A percentile compares a stretch with the other conserved stretches of the same genome.
Conservation (phyloP, 2,888 invertebrate species). For the Drosophila robusta region DNA sequence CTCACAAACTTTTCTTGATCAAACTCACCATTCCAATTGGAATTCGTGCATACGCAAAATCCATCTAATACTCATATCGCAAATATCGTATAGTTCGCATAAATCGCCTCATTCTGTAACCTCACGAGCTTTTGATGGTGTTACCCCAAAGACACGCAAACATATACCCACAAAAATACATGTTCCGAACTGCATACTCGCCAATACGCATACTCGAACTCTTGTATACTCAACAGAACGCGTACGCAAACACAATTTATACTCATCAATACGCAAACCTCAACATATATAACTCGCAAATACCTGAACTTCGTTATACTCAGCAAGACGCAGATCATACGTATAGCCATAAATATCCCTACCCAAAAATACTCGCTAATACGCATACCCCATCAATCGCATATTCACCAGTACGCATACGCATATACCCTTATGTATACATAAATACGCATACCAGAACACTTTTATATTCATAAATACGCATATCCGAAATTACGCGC, state of each 20-base stretch:
- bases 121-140: constrained; percentile 62
- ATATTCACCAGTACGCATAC: constrained; percentile 12
- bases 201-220: constrained; percentile 1
- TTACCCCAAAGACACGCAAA: constrained; percentile 38
- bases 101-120: constrained; percentile 15
- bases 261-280: constrained; percentile 11
- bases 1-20: constrained; percentile 23
- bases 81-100: constrained; percentile 19
- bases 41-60: constrained; percentile 25
- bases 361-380: too few relatives aligned
- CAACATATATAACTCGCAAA: too few relatives aligned
- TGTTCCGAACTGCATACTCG: neutral
- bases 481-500: neutral
- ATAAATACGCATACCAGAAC: too few relatives aligned
- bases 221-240: too few relatives aligned
- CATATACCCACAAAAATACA: constrained; percentile 23
- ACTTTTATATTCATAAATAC: neutral
- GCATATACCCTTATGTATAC: too few relatives aligned
- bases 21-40: constrained; percentile 23
- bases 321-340: neutral
- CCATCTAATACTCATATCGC: constrained; percentile 4
- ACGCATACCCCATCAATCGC: neutral
- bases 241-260: constrained; percentile 11
- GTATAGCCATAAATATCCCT: too few relatives aligned
- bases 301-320: too few relatives aligned